phyloP scores from a whole-genome alignment of 2,888 invertebrate genomes.

The Trachelus iudaicus region DNA sequence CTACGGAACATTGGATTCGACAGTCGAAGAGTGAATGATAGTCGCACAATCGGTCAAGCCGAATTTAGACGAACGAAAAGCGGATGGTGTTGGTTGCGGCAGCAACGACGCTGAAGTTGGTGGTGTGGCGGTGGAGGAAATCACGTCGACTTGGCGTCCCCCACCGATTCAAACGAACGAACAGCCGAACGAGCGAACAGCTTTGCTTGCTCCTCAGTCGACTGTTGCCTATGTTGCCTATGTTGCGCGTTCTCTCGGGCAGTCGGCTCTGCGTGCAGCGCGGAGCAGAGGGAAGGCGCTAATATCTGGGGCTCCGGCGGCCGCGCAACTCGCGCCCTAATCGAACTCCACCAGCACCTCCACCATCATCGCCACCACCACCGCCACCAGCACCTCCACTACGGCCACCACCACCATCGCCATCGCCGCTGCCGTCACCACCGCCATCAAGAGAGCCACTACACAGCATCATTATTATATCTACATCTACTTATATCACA shows the following conservation, averaged over 20 bases:
- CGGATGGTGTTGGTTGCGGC: too few relatives aligned
- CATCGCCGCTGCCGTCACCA: constrained; percentile 28
- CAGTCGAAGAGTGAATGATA: constrained; percentile 34
- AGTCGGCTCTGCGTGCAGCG: not conserved
- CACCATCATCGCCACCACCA: constrained; percentile 22
- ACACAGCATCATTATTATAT: constrained; percentile 22
- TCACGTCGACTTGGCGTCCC: constrained; percentile 10
- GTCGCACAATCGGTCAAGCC: constrained; percentile 50
- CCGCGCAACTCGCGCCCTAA: constrained; percentile 60
- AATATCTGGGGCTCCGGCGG: constrained; percentile 66
- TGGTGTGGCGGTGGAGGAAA: constrained; percentile 1
- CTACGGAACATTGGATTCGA: not conserved
- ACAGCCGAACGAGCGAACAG: constrained; percentile 29
- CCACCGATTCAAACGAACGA: constrained; percentile 31
- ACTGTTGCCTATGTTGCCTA: constrained; percentile 25
- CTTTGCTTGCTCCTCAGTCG: constrained; percentile 18
- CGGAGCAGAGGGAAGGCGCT: constrained; percentile 55
- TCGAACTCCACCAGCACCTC: constrained; percentile 50
- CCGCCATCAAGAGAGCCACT: constrained; percentile 27
- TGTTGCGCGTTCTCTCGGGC: constrained; percentile 25
- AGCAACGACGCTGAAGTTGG: not conserved
- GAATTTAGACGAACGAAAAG: constrained; percentile 48
- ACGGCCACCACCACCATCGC: constrained; percentile 27
- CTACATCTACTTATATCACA: constrained; percentile 38
- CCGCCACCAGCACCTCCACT: constrained; percentile 30